phyloP scores from a whole-genome alignment of 2,888 invertebrate genomes.

The Augochlorella aurata region DNA sequence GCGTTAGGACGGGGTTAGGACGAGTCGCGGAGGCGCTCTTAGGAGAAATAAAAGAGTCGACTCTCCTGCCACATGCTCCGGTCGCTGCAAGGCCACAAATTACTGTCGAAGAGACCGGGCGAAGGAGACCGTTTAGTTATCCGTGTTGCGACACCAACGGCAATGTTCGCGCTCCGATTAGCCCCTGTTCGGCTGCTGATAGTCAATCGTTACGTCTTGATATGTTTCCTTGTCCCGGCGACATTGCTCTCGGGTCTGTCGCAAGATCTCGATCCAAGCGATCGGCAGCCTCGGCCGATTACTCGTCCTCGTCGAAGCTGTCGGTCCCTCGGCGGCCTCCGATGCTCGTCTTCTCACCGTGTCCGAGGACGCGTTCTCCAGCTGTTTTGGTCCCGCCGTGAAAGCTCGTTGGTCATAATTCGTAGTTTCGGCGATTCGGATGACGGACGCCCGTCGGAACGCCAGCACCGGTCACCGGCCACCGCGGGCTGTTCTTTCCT shows the following conservation, averaged over 20 bases:
- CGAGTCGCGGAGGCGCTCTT: slow-evolving; percentile 13
- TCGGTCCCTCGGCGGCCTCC: neutral
- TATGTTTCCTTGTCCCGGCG: neutral
- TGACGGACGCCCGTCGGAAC: no score
- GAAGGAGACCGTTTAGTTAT: neutral
- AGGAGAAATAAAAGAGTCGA: slow-evolving; percentile 21
- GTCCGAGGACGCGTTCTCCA: slow-evolving; percentile 24
- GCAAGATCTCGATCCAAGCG: neutral
- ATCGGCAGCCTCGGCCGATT: neutral
- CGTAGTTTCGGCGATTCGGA: neutral
- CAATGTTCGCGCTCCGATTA: no score
- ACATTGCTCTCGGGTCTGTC: neutral
- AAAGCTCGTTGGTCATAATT: slow-evolving; percentile 42
- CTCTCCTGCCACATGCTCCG: slow-evolving; percentile 26
- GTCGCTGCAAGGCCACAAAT: slow-evolving; percentile 49
- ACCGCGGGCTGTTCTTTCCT: neutral
- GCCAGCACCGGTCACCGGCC: no score
- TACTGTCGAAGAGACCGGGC: slow-evolving; percentile 2
- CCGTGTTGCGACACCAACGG: no score
- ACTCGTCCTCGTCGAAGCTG: neutral
- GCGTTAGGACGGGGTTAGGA: slow-evolving; percentile 18
- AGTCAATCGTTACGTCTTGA: slow-evolving; percentile 7
- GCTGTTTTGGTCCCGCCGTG: slow-evolving; percentile 53
- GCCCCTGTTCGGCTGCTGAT: neutral
- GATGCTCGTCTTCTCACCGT: neutral